Base-by-base conservation (phyloP, 2,888 invertebrate species). In the Melinopterus prodromus region DNA sequence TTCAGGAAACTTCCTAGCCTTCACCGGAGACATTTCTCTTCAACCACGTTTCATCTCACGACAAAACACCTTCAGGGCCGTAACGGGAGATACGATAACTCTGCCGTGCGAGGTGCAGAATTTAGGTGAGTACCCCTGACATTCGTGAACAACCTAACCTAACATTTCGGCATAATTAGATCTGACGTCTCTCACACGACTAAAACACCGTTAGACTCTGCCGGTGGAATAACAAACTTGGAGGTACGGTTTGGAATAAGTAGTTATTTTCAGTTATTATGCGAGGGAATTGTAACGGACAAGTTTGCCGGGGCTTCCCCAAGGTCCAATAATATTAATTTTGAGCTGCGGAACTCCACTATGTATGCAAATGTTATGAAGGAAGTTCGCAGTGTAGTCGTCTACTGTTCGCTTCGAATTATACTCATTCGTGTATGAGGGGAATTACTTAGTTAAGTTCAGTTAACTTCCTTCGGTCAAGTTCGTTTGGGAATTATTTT, bases 81-180 rank as follows among this genome's bases (percentile, higher is more conserved):
- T 95, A 74, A 93, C 94, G 0, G 95, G 95, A 6, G 95, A 96
- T 87, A 95, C 95, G 0, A 91, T 96, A 77, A 92, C 94, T 76
- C 89, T 96, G 80, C 95, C 95, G 7, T 96, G 95, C 85, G 95
- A 95, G 89, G 95, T 95, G 12, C 95, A 95, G 87, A 94, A 95
- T 88, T 90, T 95, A 84, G 95, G 95, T 95, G 89, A 93, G 92
- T 88, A 14, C 70, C 75, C 69, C 69, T 16, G 16, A 53, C 53
- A 12, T 53, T 53, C 12, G 3, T 26, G 12, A 9, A 16, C 71
- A 26, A 16, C 53, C 53, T 53, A 53, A 53, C 53, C 53, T 53
- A 53, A 53, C 53, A 53, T 53, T 15, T 71, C 26, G 2, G n/a
- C 16, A 14, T 16, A 71, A 71, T 15, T 16, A 26, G 71, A 71